A percentile compares a stretch with the other conserved stretches of the same genome.
Evolutionary conservation across 2,797 vertebrate genomes (phyloP).

Genomic region (Carcharodon carcharias): DNA sequence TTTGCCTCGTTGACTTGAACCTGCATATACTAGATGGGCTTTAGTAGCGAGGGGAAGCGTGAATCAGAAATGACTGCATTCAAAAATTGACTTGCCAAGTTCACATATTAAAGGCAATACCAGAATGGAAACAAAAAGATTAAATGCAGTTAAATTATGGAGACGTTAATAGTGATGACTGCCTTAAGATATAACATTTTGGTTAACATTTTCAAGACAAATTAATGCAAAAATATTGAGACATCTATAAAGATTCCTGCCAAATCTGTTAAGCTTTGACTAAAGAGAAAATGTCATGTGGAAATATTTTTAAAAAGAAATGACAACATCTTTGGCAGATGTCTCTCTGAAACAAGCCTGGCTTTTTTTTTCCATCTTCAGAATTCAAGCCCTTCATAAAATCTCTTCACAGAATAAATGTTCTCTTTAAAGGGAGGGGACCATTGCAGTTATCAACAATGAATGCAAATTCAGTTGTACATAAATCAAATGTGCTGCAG

Average conservation of each 20-base stretch:
- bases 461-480: neutral
- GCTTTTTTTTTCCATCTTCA: neutral
- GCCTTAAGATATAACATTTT: constrained; percentile 37
- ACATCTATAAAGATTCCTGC: constrained; percentile 22
- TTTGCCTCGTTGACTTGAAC: neutral
- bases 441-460: constrained; percentile 21
- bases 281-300: constrained; percentile 32
- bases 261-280: constrained; percentile 32
- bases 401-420: constrained; percentile 5
- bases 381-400: neutral
- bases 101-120: constrained; percentile 16
- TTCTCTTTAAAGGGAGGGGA: neutral
- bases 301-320: constrained; percentile 30
- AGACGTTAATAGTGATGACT: constrained; percentile 29
- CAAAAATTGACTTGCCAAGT: constrained; percentile 16
- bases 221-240: constrained; percentile 37
- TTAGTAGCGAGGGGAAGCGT: neutral
- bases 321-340: constrained; percentile 32
- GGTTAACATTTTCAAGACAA: constrained; percentile 35
- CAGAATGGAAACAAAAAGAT: constrained; percentile 15
- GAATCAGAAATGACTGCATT: neutral
- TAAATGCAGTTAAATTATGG: constrained; percentile 10
- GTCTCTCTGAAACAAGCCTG: neutral
- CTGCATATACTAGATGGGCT: neutral
- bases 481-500: constrained; percentile 33